Percentiles rank a stretch among this genome's conserved stretches.
phyloP scores from a whole-genome alignment of 2,113 vertebrate species.

The Mustela nigripes region DNA sequence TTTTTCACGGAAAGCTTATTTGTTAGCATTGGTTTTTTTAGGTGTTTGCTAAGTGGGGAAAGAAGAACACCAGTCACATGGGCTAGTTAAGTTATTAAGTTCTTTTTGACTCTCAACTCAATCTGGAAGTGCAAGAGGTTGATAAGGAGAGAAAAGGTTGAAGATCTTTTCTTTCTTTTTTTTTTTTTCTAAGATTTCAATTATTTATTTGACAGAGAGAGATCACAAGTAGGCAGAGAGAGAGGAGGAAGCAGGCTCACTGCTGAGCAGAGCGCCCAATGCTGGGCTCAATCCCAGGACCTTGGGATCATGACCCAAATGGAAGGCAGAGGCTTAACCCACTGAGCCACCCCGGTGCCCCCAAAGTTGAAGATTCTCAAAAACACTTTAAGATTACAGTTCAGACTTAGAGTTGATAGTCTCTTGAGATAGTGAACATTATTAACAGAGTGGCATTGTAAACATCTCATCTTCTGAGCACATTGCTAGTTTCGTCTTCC shows the following conservation, averaged over 20 bases:
- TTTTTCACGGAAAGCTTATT: not conserved
- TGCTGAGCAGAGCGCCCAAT: no score
- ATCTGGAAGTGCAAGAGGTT: not conserved
- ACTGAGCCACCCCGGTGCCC: no score
- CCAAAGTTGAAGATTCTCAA: not conserved
- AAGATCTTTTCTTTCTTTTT: not conserved
- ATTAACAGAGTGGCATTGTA: not conserved
- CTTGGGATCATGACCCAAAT: no score
- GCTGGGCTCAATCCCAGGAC: no score
- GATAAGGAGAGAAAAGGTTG: not conserved
- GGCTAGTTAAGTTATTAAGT: not conserved
- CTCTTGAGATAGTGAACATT: not conserved
- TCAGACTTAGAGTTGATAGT: not conserved
- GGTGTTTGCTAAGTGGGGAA: not conserved
- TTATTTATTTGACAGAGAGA: no score
- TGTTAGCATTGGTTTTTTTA: not conserved
- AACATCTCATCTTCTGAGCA: not conserved
- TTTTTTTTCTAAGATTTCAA: no score
- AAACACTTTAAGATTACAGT: not conserved
- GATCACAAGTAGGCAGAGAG: no score
- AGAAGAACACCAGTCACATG: not conserved
- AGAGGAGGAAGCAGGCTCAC: no score
- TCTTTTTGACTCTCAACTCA: not conserved
- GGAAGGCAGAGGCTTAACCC: no score
- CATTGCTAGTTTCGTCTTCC: not conserved